Percentiles rank a stretch among this genome's conserved stretches.
Evolutionary conservation across 92 coral and sea anemone species (phyloP).

Genomic region (Parazoanthus darwini): DNA sequence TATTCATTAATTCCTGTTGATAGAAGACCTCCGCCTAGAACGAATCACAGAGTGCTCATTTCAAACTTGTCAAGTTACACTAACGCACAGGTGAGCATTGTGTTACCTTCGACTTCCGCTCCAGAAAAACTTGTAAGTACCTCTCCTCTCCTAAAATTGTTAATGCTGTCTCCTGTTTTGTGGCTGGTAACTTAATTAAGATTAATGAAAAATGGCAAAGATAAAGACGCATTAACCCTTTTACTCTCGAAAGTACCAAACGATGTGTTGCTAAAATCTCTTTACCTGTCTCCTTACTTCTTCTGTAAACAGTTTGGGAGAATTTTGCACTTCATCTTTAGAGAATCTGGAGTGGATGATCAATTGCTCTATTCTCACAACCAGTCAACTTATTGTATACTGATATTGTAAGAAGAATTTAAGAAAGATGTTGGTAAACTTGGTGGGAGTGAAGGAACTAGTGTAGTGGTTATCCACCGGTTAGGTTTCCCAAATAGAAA

Average conservation of each 20-base stretch:
- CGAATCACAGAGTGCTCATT: conserved; percentile 33
- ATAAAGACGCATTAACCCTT: background rate
- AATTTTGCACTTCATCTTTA: background rate
- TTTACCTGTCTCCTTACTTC: background rate
- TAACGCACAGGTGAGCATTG: conserved; percentile 4
- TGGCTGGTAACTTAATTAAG: background rate
- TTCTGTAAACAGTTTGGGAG: no score
- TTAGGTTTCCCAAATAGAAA: background rate
- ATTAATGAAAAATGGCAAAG: no score
- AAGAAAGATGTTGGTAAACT: background rate
- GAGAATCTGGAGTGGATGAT: background rate
- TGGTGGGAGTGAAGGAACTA: background rate
- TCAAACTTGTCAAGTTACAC: conserved; percentile 41
- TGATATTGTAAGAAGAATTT: background rate
- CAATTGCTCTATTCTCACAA: background rate
- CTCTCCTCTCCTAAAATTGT: background rate
- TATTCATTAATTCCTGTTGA: background rate
- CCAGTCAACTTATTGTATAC: background rate
- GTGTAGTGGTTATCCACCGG: background rate
- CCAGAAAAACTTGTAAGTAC: conserved; percentile 13
- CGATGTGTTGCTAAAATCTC: background rate
- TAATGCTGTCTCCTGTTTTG: background rate
- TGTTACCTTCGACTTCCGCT: background rate
- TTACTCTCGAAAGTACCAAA: no score
- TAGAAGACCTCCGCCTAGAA: conserved; percentile 36